Evolutionary conservation across 2,888 invertebrate species (phyloP), one percentile per base, ranked within the genome.

Genomic region (Acanthacorydalis orientalis): DNA sequence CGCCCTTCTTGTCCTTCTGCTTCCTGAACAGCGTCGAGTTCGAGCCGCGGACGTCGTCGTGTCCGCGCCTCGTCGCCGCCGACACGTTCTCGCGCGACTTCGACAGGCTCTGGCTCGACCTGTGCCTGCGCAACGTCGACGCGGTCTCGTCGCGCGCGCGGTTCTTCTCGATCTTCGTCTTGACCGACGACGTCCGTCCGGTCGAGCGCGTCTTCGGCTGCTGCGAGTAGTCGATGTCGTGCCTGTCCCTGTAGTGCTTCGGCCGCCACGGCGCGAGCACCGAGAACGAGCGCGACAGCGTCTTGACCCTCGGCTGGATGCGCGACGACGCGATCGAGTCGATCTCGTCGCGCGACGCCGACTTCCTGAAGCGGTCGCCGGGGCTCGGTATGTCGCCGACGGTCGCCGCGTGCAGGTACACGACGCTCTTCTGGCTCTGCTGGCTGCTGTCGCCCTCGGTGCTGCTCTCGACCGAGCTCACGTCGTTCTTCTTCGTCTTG

Each of bases 331-430:
- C 69, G 53, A 74, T 72, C 2, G 78, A 79, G 11, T 79, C 76
- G 11, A 86, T 71, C 63, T 86, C 86, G 58, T 86, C 86, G 16
- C 85, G 73, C 32, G 86, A 86, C 31, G 74, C 71, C 12, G 77
- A 73, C 38, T 83, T 69, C 48, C 61, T 55, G 40, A 54, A 51
- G 23, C 67, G 52, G 12, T 32, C 31, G 52, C 69, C 70, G 33
- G 84, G 83, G 56, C 83, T 81, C 14, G 88, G 87, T 60, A 88
- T 88, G 63, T 85, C 87, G 49, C 87, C 87, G 57, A 88, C 85
- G 75, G 87, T 86, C 43, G 87, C 85, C 46, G 87, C 87, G 59
- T 88, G 88, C 46, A 88, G 69, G 60, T 85, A 88, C 15, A 88
- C 87, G 15, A 87, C 80, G 59, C 86, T 86, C 57, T 84, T 74